Conservation (phyloP, 53 echinoderm and acorn worm species). For the Astropecten irregularis region DNA sequence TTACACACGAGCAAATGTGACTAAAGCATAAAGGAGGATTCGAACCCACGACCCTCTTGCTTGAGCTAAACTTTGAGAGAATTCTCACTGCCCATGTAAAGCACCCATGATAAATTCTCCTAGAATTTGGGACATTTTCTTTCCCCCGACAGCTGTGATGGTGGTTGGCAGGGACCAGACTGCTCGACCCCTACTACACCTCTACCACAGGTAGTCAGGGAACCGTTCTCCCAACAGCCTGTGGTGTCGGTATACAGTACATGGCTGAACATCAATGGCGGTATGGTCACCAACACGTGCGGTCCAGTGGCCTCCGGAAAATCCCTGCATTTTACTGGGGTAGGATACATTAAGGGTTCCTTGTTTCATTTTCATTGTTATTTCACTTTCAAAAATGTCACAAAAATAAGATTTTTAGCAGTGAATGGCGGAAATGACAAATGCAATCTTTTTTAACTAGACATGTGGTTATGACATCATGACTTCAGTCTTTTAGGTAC, state of each 20-base stretch:
- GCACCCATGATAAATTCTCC: too few relatives aligned
- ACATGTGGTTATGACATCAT: too few relatives aligned
- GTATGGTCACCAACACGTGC: conserved; percentile 60
- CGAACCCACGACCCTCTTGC: too few relatives aligned
- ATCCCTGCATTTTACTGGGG: conserved; percentile 83
- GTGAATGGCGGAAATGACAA: too few relatives aligned
- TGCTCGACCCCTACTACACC: conserved; percentile 64
- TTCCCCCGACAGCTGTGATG: conserved; percentile 83
- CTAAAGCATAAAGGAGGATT: too few relatives aligned
- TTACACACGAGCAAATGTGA: too few relatives aligned
- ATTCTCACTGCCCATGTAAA: too few relatives aligned
- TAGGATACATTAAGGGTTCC: conserved; percentile 15
- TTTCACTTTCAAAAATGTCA: not conserved
- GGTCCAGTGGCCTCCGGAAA: conserved; percentile 85
- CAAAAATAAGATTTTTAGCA: too few relatives aligned
- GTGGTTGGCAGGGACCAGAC: conserved; percentile 74
- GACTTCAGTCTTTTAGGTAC: too few relatives aligned
- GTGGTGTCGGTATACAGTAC: conserved; percentile 13
- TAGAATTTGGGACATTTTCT: too few relatives aligned
- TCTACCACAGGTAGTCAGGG: conserved; percentile 73
- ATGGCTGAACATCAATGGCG: conserved; percentile 83
- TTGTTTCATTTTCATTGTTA: not conserved
- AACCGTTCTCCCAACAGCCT: conserved; percentile 67
- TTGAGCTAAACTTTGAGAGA: too few relatives aligned
- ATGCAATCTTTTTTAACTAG: too few relatives aligned